Conservation (phyloP, 23 tunicate species). For the Trididemnum nubilum region DNA sequence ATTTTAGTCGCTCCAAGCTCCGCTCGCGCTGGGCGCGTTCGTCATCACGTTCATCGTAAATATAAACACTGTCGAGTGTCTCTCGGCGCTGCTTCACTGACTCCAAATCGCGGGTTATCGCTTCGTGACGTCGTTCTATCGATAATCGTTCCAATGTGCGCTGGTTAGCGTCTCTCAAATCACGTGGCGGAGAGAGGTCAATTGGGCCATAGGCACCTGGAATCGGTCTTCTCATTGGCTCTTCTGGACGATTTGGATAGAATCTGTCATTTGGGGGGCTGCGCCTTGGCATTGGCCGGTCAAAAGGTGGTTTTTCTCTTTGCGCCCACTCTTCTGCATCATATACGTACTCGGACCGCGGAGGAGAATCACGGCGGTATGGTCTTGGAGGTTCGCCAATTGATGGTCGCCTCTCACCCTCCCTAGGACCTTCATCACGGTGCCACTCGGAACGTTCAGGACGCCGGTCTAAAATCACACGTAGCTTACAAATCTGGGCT, state of each 20-base stretch:
- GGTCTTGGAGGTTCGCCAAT: not conserved
- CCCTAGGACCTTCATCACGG: not conserved
- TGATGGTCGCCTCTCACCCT: not conserved
- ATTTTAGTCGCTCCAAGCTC: constrained; percentile 62
- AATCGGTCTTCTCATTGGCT: not conserved
- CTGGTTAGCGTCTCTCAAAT: constrained; percentile 26
- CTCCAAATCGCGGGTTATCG: constrained; percentile 38
- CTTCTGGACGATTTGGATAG: not conserved
- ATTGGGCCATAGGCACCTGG: not conserved
- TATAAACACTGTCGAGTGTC: constrained; percentile 30
- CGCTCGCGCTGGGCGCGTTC: constrained; percentile 55
- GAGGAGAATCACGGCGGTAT: constrained; percentile 8
- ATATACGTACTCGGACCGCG: too few relatives aligned
- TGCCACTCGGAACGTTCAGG: not conserved
- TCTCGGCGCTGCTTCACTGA: constrained; percentile 34
- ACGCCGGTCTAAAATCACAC: not conserved
- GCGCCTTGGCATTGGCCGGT: not conserved
- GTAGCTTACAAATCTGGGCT: not conserved
- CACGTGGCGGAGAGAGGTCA: constrained; percentile 23
- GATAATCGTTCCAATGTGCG: constrained; percentile 45
- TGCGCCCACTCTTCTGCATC: not conserved
- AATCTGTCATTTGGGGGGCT: constrained; percentile 1
- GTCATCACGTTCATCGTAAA: constrained; percentile 14
- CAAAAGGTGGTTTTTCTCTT: not conserved
- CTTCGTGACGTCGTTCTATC: constrained; percentile 46